Evolutionary conservation across 2,888 invertebrate genomes (phyloP), one percentile per base, ranked within the genome.

Genomic region (Phyllotreta striolata): DNA sequence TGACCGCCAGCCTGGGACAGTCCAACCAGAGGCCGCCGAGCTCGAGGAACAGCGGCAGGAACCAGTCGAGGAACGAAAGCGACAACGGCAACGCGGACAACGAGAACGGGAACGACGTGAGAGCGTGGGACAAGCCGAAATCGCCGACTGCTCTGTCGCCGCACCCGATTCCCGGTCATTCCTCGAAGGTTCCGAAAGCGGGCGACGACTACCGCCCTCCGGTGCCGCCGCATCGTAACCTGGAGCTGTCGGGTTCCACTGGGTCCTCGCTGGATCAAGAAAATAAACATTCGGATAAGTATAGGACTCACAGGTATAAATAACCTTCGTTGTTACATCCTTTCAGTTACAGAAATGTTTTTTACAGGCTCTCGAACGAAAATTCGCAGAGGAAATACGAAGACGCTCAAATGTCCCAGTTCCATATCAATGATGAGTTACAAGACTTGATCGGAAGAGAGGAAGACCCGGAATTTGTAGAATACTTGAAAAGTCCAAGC

Each of bases 191-290:
- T 13, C n/a, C 24, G 40, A 52, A 59, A 14, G 52, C 37, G n/a
- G 47, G 54, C 12, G 87, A 88, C 73, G 91, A 92, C 70, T 93
- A 94, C 83, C 87, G 91, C 72, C 93, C 94, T 3, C 93, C 93
- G n/a, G 92, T 94, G 61, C 94, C 94, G 14, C 95, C 93, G 37
- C 94, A 94, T 78, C 85, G 93, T 72, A 91, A 90, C 81, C 86
- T 91, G 40, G 87, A 87, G 14, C 83, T 87, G 57, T 86, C 86
- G 75, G 84, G 84, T n/a, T 73, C 68, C 57, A 69, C 71, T n/a
- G 73, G 74, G 51, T 62, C 59, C 47, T 65, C 66, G 66, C 83
- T 81, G 68, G 83, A 83, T 66, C 79, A 80, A 71, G 79, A 82
- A 65, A 82, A 80, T 67, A 81, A 80, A 67, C 80, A 76, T 52